Percentiles rank a stretch among this genome's conserved stretches.
These are phyloP conservation scores for Caenorhabditis briggsae DNA, from an alignment of 1,140 invertebrate species.

Conservation along the genomic window DNA sequence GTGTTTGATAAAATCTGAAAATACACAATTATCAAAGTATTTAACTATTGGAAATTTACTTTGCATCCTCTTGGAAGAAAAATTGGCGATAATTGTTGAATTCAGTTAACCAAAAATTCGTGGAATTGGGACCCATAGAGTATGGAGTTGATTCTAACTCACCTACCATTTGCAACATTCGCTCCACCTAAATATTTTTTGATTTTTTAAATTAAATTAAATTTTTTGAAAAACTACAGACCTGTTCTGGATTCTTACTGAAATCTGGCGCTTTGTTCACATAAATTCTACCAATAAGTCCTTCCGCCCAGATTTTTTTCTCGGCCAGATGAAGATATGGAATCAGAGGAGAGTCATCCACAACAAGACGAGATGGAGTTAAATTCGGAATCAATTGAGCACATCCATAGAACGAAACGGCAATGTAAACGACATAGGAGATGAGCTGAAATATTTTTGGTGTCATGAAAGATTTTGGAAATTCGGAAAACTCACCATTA, in stretches of 20 bases:
- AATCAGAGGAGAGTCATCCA: constrained; percentile 75
- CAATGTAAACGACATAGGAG: constrained; percentile 72
- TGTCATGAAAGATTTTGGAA: background rate
- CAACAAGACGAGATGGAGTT: constrained; percentile 73
- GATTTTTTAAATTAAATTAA: background rate
- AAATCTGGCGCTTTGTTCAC: constrained; percentile 77
- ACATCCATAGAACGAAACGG: constrained; percentile 74
- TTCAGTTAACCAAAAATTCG: constrained; percentile 74
- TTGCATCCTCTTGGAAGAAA: constrained; percentile 74
- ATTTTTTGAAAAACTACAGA: constrained; percentile 59
- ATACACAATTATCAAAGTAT: too few species aligned
- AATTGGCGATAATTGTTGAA: constrained; percentile 78
- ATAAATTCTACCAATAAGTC: constrained; percentile 76
- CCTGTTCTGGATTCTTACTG: constrained; percentile 73
- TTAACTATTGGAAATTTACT: background rate
- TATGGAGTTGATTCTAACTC: constrained; percentile 76
- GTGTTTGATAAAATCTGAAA: constrained; percentile 73
- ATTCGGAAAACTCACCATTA: constrained; percentile 12
- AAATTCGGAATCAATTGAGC: constrained; percentile 73
- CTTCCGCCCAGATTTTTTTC: constrained; percentile 76
- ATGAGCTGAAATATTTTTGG: constrained; percentile 10
- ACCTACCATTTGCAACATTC: constrained; percentile 71
- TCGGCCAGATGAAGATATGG: constrained; percentile 75
- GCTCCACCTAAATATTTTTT: constrained; percentile 68
- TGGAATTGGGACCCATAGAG: constrained; percentile 77